Conservation (phyloP, 2,797 vertebrate species). For the Melanotaenia parkinsoni region DNA sequence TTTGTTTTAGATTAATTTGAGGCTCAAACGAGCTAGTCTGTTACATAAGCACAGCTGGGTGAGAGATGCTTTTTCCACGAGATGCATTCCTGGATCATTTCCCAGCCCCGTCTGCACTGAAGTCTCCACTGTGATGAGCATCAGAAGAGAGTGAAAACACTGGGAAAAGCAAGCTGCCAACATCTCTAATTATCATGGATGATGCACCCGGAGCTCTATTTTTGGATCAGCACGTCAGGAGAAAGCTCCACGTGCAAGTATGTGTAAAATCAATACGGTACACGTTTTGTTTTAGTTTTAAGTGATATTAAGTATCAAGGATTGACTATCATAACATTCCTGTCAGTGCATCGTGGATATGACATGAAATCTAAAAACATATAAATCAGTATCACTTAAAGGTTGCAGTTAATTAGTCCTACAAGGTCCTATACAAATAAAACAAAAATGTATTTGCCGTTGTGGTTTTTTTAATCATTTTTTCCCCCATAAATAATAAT, state of each 20-base stretch:
- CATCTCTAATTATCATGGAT: conserved; percentile 65
- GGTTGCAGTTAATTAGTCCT: neutral
- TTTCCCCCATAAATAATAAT: too few relatives aligned
- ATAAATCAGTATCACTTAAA: neutral
- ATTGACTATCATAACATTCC: neutral
- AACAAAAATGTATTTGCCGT: neutral
- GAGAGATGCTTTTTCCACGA: conserved; percentile 44
- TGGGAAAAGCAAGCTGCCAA: conserved; percentile 55
- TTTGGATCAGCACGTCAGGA: conserved; percentile 47
- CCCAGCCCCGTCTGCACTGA: conserved; percentile 54
- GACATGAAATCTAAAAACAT: neutral
- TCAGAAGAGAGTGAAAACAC: conserved; percentile 57
- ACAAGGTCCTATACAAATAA: neutral
- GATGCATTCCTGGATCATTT: conserved; percentile 52
- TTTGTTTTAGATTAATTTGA: conserved; percentile 54
- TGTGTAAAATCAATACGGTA: conserved; percentile 16
- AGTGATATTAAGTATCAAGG: neutral
- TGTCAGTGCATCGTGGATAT: neutral
- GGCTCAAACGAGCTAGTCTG: conserved; percentile 33
- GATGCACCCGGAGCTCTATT: conserved; percentile 55
- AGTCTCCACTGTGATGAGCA: conserved; percentile 55
- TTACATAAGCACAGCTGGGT: conserved; percentile 58
- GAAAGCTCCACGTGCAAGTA: conserved; percentile 16
- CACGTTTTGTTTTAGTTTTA: neutral
- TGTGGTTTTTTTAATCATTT: neutral